phyloP scores from a whole-genome alignment of 1,140 invertebrate genomes.

The Harpegnathos saltator region DNA sequence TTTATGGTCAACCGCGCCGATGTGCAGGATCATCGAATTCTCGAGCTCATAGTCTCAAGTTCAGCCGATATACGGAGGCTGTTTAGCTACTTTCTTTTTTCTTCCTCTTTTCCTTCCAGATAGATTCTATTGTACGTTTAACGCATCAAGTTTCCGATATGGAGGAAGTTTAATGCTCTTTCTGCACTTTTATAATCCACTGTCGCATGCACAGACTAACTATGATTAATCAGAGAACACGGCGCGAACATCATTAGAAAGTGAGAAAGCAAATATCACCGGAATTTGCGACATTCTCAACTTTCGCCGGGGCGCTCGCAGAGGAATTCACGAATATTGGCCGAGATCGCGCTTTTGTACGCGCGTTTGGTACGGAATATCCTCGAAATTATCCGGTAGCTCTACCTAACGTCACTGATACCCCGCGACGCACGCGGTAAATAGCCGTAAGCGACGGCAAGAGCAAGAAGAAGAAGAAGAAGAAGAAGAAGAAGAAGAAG shows the following conservation, averaged over 20 bases:
- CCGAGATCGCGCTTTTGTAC: background rate
- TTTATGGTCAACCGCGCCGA: conserved; percentile 26
- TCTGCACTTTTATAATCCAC: too few species aligned
- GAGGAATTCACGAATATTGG: background rate
- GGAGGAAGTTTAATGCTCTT: background rate
- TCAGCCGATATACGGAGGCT: conserved; percentile 5
- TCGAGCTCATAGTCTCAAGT: conserved; percentile 30
- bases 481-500: background rate
- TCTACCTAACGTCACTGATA: conserved; percentile 35
- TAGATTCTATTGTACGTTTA: background rate
- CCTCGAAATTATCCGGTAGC: conserved; percentile 19
- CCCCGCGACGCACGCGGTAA: conserved; percentile 21
- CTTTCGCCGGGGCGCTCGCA: background rate
- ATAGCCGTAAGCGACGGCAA: conserved; percentile 43
- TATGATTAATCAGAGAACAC: too few species aligned
- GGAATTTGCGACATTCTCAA: too few species aligned
- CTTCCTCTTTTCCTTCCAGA: background rate
- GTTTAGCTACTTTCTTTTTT: background rate
- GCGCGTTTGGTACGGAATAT: background rate
- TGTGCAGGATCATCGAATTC: conserved; percentile 21
- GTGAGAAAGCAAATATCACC: too few species aligned
- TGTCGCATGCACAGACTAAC: too few species aligned
- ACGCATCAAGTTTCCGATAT: background rate
- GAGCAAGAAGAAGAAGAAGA: background rate
- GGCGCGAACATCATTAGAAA: too few species aligned